phyloP scores from a whole-genome alignment of 2,113 vertebrate species.

The Pogonocichla stellata region DNA sequence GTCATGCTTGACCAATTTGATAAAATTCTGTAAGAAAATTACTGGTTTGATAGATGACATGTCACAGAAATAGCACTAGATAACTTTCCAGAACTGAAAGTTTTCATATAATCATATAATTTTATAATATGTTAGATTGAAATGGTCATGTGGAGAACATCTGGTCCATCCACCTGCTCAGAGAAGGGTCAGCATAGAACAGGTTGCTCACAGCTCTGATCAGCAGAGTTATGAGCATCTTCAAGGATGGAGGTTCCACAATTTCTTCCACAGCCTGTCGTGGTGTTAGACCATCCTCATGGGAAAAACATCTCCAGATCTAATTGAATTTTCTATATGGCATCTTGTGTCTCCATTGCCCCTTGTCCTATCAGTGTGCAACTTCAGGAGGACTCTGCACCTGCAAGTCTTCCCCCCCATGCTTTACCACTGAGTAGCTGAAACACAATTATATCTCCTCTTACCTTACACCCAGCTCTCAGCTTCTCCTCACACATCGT shows the following conservation, averaged over 20 bases:
- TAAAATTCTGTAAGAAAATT: neutral
- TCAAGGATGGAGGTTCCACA: neutral
- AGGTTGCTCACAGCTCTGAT: neutral
- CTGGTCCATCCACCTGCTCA: neutral
- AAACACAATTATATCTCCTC: neutral
- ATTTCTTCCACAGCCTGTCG: neutral
- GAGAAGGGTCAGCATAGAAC: neutral
- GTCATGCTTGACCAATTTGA: neutral
- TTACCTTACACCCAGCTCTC: neutral
- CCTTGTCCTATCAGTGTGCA: neutral
- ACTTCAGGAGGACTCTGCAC: neutral
- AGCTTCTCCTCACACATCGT: neutral
- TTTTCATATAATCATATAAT: neutral
- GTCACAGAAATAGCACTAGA: neutral
- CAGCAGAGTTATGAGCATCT: neutral
- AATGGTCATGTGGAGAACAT: neutral
- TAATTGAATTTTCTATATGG: neutral
- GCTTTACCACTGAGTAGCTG: neutral
- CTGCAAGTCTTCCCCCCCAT: rapidly evolving
- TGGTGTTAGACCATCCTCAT: neutral
- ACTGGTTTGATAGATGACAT: neutral
- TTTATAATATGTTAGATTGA: neutral
- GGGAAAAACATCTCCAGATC: neutral
- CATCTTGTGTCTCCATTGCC: neutral
- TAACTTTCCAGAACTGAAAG: neutral